These are phyloP conservation scores for Pheosia tremula DNA, from an alignment of 2,888 invertebrate species.

Conservation along the genomic window DNA sequence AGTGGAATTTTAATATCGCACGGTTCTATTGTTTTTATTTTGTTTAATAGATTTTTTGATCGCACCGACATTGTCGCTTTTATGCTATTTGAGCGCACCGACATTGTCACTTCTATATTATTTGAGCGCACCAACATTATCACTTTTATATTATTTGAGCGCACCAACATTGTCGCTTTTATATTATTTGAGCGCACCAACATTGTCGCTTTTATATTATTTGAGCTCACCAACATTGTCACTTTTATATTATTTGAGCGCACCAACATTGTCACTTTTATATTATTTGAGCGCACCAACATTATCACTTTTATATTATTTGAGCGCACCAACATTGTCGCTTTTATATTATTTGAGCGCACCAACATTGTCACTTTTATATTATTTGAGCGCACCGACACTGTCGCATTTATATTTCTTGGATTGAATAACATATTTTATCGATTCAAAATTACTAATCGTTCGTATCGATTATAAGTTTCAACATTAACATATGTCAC, in stretches of 20 bases:
- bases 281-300: background rate
- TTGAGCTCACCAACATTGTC: background rate
- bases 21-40: background rate
- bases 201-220: background rate
- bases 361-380: too few species aligned
- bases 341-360: background rate
- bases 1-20: constrained; percentile 41
- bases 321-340: background rate
- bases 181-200: background rate
- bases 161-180: too few species aligned
- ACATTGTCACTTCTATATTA: background rate
- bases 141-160: background rate
- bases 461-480: too few species aligned
- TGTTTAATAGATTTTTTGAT: background rate
- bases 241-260: background rate
- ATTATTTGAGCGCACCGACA: background rate
- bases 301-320: background rate
- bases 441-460: too few species aligned
- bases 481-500: too few species aligned
- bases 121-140: background rate
- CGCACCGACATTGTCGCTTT: background rate
- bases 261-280: background rate
- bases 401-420: background rate
- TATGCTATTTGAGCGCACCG: background rate
- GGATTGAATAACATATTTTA: background rate